Evolutionary conservation across 2,888 invertebrate species (phyloP).

Genomic region (Capitulum mitella): DNA sequence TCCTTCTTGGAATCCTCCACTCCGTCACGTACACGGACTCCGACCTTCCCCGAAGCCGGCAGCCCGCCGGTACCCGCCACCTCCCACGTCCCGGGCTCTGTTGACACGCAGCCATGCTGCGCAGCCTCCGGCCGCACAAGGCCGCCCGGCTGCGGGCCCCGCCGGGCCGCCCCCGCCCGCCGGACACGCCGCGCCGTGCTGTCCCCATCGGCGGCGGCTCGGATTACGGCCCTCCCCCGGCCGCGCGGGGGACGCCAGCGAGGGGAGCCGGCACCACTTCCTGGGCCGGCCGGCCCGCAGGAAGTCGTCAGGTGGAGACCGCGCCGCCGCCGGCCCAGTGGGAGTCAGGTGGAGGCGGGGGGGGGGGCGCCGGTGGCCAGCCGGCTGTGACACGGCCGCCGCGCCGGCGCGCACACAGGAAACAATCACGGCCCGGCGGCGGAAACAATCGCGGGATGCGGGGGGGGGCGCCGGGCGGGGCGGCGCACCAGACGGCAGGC

Average conservation of each 20-base stretch:
- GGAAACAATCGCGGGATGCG: conserved; percentile 6
- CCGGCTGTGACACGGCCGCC: not conserved
- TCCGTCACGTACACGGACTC: too few species aligned
- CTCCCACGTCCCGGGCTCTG: too few species aligned
- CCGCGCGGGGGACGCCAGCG: not conserved
- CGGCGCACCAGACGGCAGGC: not conserved
- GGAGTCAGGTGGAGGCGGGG: not conserved
- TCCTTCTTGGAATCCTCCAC: too few species aligned
- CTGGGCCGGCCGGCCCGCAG: not conserved
- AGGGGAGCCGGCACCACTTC: not conserved
- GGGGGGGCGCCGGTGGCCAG: too few species aligned
- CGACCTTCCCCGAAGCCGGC: too few species aligned
- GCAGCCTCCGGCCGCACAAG: too few species aligned
- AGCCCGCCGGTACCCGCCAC: too few species aligned
- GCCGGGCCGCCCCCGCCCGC: not conserved
- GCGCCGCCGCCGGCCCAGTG: not conserved
- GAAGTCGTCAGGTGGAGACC: conserved; percentile 15
- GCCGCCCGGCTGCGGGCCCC: too few species aligned
- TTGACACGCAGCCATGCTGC: too few species aligned
- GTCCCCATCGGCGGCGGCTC: not conserved
- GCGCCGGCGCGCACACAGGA: not conserved
- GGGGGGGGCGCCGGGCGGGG: not conserved
- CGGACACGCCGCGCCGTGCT: not conserved
- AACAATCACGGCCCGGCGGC: not conserved
- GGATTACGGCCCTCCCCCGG: not conserved